Conservation (phyloP, 2,113 vertebrate genomes). For the Epinephelus cyanopodus region DNA sequence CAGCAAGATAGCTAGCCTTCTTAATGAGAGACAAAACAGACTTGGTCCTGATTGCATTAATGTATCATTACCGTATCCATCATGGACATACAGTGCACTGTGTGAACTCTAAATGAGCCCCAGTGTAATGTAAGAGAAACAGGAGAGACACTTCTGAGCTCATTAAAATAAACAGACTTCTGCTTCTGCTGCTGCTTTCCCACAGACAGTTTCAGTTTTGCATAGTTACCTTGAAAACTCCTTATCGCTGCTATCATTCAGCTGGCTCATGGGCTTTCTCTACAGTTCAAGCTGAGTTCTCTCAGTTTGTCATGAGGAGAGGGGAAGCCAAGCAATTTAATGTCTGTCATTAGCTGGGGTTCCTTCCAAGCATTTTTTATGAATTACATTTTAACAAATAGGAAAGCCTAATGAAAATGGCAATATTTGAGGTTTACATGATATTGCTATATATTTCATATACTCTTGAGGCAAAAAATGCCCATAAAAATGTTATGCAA, state of each 20-base stretch:
- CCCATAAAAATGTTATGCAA: conserved; percentile 26
- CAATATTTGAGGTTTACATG: conserved; percentile 29
- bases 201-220: conserved; percentile 72
- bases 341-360: conserved; percentile 59
- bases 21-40: conserved; percentile 81
- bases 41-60: conserved; percentile 80
- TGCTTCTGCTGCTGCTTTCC: conserved; percentile 82
- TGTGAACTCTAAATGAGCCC: conserved; percentile 79
- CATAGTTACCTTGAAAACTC: conserved; percentile 78
- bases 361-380: conserved; percentile 57
- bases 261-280: conserved; percentile 75
- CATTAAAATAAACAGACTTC: conserved; percentile 83
- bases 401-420: conserved; percentile 41
- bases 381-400: conserved; percentile 41
- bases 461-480: conserved; percentile 28
- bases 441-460: conserved; percentile 24
- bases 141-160: conserved; percentile 82
- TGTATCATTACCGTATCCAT: conserved; percentile 81
- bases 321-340: conserved; percentile 52
- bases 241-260: conserved; percentile 79
- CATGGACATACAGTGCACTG: conserved; percentile 71
- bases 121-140: conserved; percentile 72
- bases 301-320: conserved; percentile 64
- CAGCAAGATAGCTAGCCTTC: conserved; percentile 76
- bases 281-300: conserved; percentile 77